A percentile compares a stretch with the other conserved stretches of the same genome.
These are phyloP conservation scores for Brachyhypopomus gauderio DNA, from an alignment of 2,113 vertebrate species.

Conservation along the genomic window DNA sequence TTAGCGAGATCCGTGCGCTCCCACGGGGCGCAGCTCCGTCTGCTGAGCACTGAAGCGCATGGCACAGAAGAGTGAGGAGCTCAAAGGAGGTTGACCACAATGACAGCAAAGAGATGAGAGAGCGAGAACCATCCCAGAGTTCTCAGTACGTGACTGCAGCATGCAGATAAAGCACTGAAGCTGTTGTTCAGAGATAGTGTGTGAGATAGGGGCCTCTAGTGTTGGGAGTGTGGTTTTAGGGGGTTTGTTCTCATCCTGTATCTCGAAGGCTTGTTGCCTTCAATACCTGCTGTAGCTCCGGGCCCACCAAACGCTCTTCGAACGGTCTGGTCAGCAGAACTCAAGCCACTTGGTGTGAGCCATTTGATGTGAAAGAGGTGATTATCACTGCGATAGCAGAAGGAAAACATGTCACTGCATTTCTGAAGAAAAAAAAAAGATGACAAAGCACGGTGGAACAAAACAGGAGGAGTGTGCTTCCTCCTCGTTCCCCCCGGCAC, in stretches of 20 bases:
- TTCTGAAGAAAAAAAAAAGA: constrained; percentile 31
- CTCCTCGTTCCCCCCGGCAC: constrained; percentile 17
- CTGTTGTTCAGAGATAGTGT: constrained; percentile 61
- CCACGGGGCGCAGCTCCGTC: background rate
- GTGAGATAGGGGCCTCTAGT: constrained; percentile 56
- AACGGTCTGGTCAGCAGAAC: no score
- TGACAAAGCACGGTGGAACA: constrained; percentile 40
- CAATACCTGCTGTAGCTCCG: background rate
- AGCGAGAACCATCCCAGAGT: constrained; percentile 22
- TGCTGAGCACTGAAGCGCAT: background rate
- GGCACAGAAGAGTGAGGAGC: constrained; percentile 1
- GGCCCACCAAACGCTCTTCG: background rate
- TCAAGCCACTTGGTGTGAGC: background rate
- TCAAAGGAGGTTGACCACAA: constrained; percentile 33
- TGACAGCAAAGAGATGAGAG: background rate
- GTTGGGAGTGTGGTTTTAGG: constrained; percentile 56
- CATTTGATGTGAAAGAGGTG: background rate
- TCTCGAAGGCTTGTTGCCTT: constrained; percentile 23
- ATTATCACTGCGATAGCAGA: background rate
- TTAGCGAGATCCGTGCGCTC: background rate
- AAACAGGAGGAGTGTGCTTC: background rate
- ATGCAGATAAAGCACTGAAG: constrained; percentile 50
- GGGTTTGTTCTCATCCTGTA: constrained; percentile 43
- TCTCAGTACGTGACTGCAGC: constrained; percentile 24
- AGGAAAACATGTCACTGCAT: constrained; percentile 38